Evolutionary conservation across 2,113 vertebrate genomes (phyloP).

Genomic region (Hippolais icterina): DNA sequence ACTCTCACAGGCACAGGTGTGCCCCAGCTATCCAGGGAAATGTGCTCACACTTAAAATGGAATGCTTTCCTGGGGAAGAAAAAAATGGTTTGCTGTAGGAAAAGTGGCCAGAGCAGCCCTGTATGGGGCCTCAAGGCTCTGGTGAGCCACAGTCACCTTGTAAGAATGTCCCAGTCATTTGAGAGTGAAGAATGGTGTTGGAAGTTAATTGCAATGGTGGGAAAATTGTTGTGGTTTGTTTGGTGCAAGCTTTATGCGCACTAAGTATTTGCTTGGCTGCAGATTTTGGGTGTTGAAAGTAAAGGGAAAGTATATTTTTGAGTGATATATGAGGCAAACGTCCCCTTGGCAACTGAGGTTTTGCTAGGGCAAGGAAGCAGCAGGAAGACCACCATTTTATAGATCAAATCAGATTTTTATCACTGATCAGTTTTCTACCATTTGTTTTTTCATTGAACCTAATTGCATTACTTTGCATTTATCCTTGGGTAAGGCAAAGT

Average conservation of each 20-base stretch:
- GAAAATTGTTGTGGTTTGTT: background rate
- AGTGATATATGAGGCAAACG: background rate
- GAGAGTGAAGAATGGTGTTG: background rate
- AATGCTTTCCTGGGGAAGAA: background rate
- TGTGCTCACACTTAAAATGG: background rate
- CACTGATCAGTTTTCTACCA: background rate
- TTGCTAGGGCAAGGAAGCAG: background rate
- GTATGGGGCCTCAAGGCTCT: background rate
- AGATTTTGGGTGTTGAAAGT: background rate
- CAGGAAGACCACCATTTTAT: background rate
- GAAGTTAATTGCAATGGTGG: background rate
- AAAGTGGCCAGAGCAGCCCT: background rate
- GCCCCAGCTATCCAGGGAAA: background rate
- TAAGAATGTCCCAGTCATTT: background rate
- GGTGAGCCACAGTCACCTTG: background rate
- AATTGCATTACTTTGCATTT: constrained; percentile 34
- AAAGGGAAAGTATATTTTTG: background rate
- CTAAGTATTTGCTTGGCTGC: background rate
- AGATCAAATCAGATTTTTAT: background rate
- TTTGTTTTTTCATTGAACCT: constrained; percentile 4
- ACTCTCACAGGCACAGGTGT: accelerated
- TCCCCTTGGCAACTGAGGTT: background rate
- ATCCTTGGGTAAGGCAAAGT: constrained; percentile 14
- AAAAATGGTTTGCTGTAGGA: background rate
- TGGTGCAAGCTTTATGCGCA: background rate